Evolutionary conservation across 2,888 invertebrate genomes (phyloP).

Genomic region (Macroteleia sp.): DNA sequence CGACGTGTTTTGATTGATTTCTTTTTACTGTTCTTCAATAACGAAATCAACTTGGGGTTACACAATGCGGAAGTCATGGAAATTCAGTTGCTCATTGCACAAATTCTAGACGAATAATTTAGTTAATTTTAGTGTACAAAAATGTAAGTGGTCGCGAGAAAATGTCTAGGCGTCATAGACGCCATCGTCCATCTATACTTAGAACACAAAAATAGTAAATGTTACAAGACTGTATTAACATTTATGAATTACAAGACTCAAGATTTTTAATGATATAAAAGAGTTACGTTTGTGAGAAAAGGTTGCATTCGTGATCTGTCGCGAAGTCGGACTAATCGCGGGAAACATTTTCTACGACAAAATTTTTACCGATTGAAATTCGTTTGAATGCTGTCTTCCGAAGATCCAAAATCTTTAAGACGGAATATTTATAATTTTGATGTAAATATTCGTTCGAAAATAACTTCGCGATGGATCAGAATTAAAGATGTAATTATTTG

Average conservation of each 20-base stretch:
- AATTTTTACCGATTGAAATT: background rate
- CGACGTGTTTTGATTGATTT: conserved; percentile 34
- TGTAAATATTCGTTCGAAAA: conserved; percentile 54
- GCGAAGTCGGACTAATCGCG: conserved; percentile 47
- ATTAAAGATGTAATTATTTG: conserved; percentile 76
- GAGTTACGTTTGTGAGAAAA: conserved; percentile 58
- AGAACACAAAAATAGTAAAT: conserved; percentile 77
- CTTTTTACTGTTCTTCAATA: conserved; percentile 31
- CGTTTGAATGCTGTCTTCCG: no score
- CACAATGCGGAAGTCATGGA: conserved; percentile 40
- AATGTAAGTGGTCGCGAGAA: conserved; percentile 35
- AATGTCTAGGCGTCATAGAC: conserved; percentile 81
- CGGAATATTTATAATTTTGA: background rate
- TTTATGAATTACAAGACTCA: conserved; percentile 78
- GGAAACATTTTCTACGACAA: background rate
- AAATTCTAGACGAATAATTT: conserved; percentile 35
- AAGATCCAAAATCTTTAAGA: background rate
- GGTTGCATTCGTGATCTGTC: conserved; percentile 51
- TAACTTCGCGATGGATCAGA: conserved; percentile 66
- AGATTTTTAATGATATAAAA: conserved; percentile 77
- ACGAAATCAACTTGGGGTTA: conserved; percentile 15
- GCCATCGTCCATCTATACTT: conserved; percentile 83
- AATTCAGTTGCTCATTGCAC: conserved; percentile 47
- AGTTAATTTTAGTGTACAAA: conserved; percentile 57
- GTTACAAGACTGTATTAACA: conserved; percentile 82